Conservation (phyloP, 2,888 invertebrate genomes). For the Dione vanillae region DNA sequence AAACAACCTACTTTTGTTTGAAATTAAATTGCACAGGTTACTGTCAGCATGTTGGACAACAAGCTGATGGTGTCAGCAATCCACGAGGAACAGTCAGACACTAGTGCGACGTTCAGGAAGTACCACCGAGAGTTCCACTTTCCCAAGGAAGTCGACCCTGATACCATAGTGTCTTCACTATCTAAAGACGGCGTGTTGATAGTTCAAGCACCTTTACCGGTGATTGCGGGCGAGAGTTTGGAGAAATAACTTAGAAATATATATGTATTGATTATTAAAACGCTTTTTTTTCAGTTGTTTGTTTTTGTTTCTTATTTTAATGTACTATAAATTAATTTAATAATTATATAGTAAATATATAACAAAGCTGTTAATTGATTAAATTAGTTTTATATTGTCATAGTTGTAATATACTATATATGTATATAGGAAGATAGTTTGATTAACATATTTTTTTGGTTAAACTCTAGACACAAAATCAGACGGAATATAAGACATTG, state of each 20-base stretch:
- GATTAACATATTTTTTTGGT: no score
- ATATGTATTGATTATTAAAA: no score
- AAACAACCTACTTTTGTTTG: no score
- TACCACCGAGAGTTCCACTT: conserved; percentile 96
- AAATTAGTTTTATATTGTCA: no score
- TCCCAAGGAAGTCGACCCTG: conserved; percentile 95
- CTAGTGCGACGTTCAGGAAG: conserved; percentile 93
- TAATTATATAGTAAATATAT: no score
- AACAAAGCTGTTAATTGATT: no score
- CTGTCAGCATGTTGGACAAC: conserved; percentile 56
- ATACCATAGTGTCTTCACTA: conserved; percentile 93
- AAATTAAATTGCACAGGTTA: conserved; percentile 52
- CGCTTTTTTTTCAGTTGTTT: neutral
- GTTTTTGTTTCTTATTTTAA: neutral
- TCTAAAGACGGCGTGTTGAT: conserved; percentile 96
- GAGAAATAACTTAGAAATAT: neutral
- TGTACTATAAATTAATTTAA: no score
- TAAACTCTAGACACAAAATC: no score
- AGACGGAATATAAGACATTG: no score
- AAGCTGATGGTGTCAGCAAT: conserved; percentile 91
- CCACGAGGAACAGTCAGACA: conserved; percentile 96
- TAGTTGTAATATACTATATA: no score
- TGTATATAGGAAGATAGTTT: no score
- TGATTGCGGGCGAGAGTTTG: conserved; percentile 14
- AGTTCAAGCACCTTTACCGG: conserved; percentile 86